Evolutionary conservation across 2,113 vertebrate species (phyloP), one percentile per base, ranked within the genome.

Genomic region (Eonycteris spelaea): DNA sequence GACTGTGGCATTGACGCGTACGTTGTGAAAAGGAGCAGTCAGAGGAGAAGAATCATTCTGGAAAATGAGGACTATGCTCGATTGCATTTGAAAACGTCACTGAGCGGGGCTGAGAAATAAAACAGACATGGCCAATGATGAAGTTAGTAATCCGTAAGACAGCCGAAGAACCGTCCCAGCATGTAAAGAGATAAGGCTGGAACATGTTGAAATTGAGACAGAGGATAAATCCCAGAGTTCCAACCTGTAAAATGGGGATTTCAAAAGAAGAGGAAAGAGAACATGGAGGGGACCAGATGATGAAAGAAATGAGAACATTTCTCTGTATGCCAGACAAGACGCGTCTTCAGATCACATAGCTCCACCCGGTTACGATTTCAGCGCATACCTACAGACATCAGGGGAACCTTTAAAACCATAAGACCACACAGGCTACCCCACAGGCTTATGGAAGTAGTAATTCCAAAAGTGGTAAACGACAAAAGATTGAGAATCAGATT

Each of bases 61-160:
- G 73, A 83, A 19, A 59, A 57, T 28, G 16, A 65, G 55, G 86
- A 82, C 65, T 30, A 21, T 0, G 18, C 7, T 53, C 12, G 13
- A 10, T 53, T 9, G 28, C 30, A n/a, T 15, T 74, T 15, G 43
- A 61, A n/a, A 26, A 9, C 53, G 6, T 40, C 67, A 19, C 3
- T 5, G 67, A 68, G 40, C 40, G 26, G 53, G 53, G 33, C 43
- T 83, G 95, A 40, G 88, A 95, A 88, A 65, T 57, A 67, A 91
- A 70, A n/a, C 3, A 48, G 48, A 61, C 12, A 1, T 26, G 45
- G 61, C n/a, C 3, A 3, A 33, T 15, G 40, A 51, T 19, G 3
- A 68, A 57, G 48, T 89, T 82, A 57, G 82, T 65, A 7, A 63
- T 92, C 63, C 87, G 45, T 48, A 63, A 30, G 26, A 57, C 0